A percentile compares a stretch with the other conserved stretches of the same genome.
Evolutionary conservation across 2,888 invertebrate species (phyloP).

Genomic region (Nasonia oneida): DNA sequence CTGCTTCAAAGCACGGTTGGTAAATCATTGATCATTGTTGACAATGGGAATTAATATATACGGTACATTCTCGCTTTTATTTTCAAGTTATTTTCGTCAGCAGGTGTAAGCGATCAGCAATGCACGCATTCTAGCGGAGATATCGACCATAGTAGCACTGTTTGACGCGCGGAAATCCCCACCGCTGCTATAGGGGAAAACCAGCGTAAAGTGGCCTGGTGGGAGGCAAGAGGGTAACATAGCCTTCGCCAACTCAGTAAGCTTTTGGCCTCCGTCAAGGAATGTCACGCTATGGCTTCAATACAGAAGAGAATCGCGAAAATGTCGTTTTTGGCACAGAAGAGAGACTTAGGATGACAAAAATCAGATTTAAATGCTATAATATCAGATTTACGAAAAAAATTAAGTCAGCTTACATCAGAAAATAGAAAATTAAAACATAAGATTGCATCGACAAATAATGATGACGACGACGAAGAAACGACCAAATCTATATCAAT

Average conservation of each 20-base stretch:
- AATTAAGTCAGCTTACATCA: background rate
- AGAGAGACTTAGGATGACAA: background rate
- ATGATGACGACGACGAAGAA: background rate
- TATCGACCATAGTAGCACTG: background rate
- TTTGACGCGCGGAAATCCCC: slow-evolving; percentile 1
- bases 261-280: background rate
- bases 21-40: background rate
- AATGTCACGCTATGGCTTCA: slow-evolving; percentile 7
- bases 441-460: background rate
- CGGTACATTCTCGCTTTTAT: background rate
- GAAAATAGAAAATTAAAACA: background rate
- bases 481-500: background rate
- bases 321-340: background rate
- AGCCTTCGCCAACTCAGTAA: background rate
- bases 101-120: background rate
- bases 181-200: background rate
- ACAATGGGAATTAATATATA: background rate
- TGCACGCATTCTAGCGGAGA: background rate
- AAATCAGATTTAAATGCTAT: background rate
- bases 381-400: background rate
- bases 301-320: background rate
- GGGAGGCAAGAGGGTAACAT: background rate
- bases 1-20: background rate
- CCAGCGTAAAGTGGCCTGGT: background rate
- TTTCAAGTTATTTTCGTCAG: too few relatives aligned